phyloP scores from a whole-genome alignment of 2,888 invertebrate species.

The Aplocera efformata region DNA sequence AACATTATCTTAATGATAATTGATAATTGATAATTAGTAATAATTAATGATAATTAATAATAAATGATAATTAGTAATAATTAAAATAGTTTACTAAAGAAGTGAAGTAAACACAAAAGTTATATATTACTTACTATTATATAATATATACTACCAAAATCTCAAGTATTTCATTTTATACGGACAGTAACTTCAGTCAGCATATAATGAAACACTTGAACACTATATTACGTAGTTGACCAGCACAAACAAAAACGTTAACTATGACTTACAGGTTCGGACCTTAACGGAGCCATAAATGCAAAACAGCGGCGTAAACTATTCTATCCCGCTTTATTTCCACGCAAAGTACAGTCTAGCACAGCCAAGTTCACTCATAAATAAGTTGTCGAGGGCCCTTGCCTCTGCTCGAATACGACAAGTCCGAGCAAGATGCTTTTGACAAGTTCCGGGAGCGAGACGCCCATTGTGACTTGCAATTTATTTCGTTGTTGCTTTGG shows the following conservation, averaged over 20 bases:
- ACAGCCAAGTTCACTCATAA: conserved; percentile 57
- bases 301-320: conserved; percentile 17
- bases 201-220: too few species aligned
- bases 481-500: conserved; percentile 31
- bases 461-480: conserved; percentile 27
- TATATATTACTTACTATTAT: too few species aligned
- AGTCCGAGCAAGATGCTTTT: conserved; percentile 42
- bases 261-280: conserved; percentile 1
- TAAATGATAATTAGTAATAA: too few species aligned
- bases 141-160: too few species aligned
- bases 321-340: conserved; percentile 21
- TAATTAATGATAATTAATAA: too few species aligned
- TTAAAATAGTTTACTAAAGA: too few species aligned
- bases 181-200: too few species aligned
- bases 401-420: conserved; percentile 40
- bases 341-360: conserved; percentile 16
- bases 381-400: conserved; percentile 57
- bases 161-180: too few species aligned
- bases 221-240: too few species aligned
- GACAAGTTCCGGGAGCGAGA: conserved; percentile 31
- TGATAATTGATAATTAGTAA: too few species aligned
- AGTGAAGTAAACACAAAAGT: too few species aligned
- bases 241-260: neutral
- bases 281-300: conserved; percentile 4
- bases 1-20: too few species aligned